Base-by-base conservation (phyloP, 2,113 vertebrate genomes). In the Murina feae region DNA sequence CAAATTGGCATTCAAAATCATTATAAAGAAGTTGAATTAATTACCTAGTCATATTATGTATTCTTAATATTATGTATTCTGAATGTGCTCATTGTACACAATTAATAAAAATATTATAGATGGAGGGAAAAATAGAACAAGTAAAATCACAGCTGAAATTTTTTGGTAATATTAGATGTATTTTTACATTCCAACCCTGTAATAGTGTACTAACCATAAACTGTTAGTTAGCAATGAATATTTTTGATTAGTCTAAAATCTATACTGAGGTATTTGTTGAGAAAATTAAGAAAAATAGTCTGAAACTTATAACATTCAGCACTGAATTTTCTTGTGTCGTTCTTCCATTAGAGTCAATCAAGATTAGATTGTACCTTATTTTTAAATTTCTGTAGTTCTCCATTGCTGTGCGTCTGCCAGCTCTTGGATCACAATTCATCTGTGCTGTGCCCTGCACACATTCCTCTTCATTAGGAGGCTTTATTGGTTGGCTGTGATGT, bases 1-100 rank as follows among this genome's bases (percentile, higher is more conserved):
- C 68, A 95, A 96, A 97, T 6, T 94, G 86, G 75, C 84, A 96
- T 97, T 96, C 95, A 63, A 96, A 95, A 90, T 91, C 53, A 88
- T 86, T 88, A 63, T 90, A 76, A 53, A 37, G 76, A 93, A 90
- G 91, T 53, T 85, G 89, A 90, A 90, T 95, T 95, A 90, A 94
- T 91, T 91, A 91, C n/a, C 49, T 44, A 82, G 6, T 44, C 86
- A 79, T 82, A 90, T 63, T 47, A 44, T n/a, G n/a, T n/a, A n/a
- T n/a, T n/a, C 17, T 91, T 93, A 90, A 81, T 95, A 96, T 86
- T 86, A 89, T 72, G 28, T 86, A 21, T 91, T 93, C 89, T 14
- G 6, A 42, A 30, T 39, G 39, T 93, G 68, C 11, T 91, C 28
- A 58, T 53, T 88, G 80, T 81, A 82, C 53, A 21, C n/a, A 21